These are phyloP conservation scores for Schizopygopsis pylzovi DNA, from an alignment of 2,797 vertebrate species.

Conservation along the genomic window DNA sequence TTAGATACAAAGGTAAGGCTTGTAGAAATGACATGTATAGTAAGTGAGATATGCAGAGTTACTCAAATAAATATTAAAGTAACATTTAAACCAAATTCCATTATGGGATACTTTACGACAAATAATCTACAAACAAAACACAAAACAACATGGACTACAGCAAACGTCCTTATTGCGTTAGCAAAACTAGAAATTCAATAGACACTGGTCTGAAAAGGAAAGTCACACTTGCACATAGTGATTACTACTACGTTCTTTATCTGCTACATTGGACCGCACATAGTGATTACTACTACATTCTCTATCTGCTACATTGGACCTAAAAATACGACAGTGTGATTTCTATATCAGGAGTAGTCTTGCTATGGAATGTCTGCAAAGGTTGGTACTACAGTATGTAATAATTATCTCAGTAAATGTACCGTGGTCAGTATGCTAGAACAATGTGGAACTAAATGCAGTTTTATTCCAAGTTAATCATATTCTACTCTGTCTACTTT, in stretches of 20 bases:
- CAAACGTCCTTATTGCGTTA: background rate
- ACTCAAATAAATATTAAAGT: background rate
- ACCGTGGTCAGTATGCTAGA: conserved; percentile 29
- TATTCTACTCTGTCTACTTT: conserved; percentile 36
- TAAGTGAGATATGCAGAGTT: background rate
- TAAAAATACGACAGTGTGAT: conserved; percentile 21
- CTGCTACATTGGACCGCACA: background rate
- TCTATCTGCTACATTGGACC: background rate
- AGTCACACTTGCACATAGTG: background rate
- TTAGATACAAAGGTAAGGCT: background rate
- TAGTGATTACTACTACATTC: background rate
- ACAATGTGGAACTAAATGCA: conserved; percentile 37
- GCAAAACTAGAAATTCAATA: background rate
- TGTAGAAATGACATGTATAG: background rate
- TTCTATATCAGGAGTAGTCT: conserved; percentile 38
- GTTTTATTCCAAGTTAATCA: conserved; percentile 44
- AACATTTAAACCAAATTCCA: background rate
- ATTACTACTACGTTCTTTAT: conserved; percentile 5
- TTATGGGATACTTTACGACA: background rate
- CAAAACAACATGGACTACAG: background rate
- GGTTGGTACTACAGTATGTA: conserved; percentile 33
- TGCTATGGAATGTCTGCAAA: conserved; percentile 12
- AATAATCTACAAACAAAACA: background rate
- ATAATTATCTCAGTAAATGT: conserved; percentile 49
- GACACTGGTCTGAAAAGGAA: background rate